Evolutionary conservation across 2,113 vertebrate genomes (phyloP), one percentile per base, ranked within the genome.

Genomic region (Sclerurus mexicanus): DNA sequence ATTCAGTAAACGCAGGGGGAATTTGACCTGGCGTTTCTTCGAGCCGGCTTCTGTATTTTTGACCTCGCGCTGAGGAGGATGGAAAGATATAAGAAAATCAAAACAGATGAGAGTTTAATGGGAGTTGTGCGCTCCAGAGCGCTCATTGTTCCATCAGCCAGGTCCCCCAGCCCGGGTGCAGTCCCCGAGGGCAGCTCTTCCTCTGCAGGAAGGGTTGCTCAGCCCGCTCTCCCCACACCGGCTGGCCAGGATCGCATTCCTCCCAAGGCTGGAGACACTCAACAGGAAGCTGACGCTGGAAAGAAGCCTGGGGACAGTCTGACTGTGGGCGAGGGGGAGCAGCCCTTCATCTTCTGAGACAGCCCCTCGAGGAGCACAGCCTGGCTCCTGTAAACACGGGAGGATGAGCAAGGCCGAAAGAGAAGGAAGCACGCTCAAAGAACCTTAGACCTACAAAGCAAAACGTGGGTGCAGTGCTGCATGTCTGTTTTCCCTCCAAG

Each of bases 31-130:
- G 60, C 0, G 0, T 81, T 90, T 71, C 68, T 86, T 40, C 77
- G 79, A 92, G 83, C 28, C 80, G 74, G 95, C 95, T 96, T 84
- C 96, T 90, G 95, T 89, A 92, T 93, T 90, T 47, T 20, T 93
- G 90, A 72, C 88, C 90, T 90, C 2, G 9, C 39, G 67, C 30
- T 44, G 35, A 77, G 55, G 39, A 55, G 47, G 44, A 66, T 4
- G 12, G 59, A 28, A 77, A 94, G 85, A 79, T 13, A 52, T 0
- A 50, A 72, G 64, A 31, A 94, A 74, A 92, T 39, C 25, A 30
- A 60, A 89, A 12, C 68, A 94, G 86, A 87, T 46, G 92, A 94
- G 68, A 83, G 18, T 73, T 92, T 37, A 68, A 33, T 4, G 35
- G 67, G 68, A 91, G 42, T 11, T 30, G 17, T 0, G 4, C 0